Evolutionary conservation across 2,888 invertebrate species (phyloP).

Genomic region (Drosophila lacicola): DNA sequence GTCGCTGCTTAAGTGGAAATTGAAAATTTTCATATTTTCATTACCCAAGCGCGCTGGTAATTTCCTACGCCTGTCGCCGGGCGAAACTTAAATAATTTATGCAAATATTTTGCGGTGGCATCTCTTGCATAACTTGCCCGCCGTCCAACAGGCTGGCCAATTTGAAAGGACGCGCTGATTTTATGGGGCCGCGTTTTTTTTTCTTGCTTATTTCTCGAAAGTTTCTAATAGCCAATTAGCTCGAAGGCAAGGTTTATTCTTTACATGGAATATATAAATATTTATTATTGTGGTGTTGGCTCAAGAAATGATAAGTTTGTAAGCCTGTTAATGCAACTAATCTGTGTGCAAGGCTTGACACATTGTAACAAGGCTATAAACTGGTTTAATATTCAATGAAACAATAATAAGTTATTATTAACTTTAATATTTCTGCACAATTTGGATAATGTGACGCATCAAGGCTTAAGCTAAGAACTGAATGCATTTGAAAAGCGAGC

Average conservation of each 20-base stretch:
- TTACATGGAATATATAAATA: constrained; percentile 11
- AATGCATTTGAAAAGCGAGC: too few relatives aligned
- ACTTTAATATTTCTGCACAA: too few relatives aligned
- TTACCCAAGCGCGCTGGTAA: constrained; percentile 56
- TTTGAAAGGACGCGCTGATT: constrained; percentile 35
- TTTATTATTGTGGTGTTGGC: constrained; percentile 4
- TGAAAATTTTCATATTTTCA: constrained; percentile 78
- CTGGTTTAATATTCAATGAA: too few relatives aligned
- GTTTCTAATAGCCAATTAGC: constrained; percentile 41
- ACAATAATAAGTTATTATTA: too few relatives aligned
- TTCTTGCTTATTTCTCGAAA: not conserved
- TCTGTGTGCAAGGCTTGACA: not conserved
- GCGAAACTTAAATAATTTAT: constrained; percentile 69
- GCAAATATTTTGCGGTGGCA: constrained; percentile 70
- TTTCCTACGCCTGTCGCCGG: constrained; percentile 53
- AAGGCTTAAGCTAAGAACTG: too few relatives aligned
- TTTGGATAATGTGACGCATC: too few relatives aligned
- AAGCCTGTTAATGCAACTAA: not conserved
- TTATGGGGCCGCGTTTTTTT: constrained; percentile 25
- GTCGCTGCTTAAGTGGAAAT: constrained; percentile 66
- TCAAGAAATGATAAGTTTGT: not conserved
- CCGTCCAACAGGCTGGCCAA: constrained; percentile 52
- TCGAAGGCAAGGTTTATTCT: not conserved
- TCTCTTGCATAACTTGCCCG: constrained; percentile 53
- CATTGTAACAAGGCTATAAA: not conserved